Evolutionary conservation across 2,113 vertebrate species (phyloP), one percentile per base, ranked within the genome.

Genomic region (Plecturocebus donacophilus): DNA sequence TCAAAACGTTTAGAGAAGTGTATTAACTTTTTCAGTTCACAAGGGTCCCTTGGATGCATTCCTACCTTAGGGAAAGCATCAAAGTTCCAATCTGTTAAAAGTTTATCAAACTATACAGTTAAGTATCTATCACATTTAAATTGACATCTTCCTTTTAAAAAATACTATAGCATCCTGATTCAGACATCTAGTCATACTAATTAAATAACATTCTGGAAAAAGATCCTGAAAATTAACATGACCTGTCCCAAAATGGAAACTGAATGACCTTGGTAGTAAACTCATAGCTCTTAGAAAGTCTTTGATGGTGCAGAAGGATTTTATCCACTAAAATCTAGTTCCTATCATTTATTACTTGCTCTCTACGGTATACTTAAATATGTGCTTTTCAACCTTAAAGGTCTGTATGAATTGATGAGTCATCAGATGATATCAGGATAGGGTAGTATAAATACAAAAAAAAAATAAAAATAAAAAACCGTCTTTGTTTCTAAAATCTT

Each of bases 401-500:
- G 1, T 56, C 49, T 40, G 73, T 64, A 14, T 71, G 27, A 96
- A 75, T 61, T 87, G 7, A 64, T 88, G 11, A 21, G 5, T 91
- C n/a, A 49, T 81, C 45, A 64, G 47, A 83, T 35, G 8, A 35
- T 77, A 52, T 45, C 86, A 80, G 40, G 1, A 5, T 75, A 79
- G 56, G 19, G 23, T 87, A 54, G 83, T 56, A 8, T 35, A 38
- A 79, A 64, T 64, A 5, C 27, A 64, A 87, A 4, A 66, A 5
- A 38, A 40, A 56, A 66, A 5, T 35, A 40, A 64, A 52, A 76
- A 20, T 83, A 66, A 56, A 66, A 23, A 23, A 9, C 0, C 40
- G 6, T 54, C 27, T 66, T 80, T 93, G 13, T 61, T 95, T 92
- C 42, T 88, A n/a, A 47, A 77, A 47, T 92, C 27, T 91, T 95